Evolutionary conservation across 2,797 vertebrate species (phyloP), one percentile per base, ranked within the genome.

Genomic region (Dendrocincla tyrannina): DNA sequence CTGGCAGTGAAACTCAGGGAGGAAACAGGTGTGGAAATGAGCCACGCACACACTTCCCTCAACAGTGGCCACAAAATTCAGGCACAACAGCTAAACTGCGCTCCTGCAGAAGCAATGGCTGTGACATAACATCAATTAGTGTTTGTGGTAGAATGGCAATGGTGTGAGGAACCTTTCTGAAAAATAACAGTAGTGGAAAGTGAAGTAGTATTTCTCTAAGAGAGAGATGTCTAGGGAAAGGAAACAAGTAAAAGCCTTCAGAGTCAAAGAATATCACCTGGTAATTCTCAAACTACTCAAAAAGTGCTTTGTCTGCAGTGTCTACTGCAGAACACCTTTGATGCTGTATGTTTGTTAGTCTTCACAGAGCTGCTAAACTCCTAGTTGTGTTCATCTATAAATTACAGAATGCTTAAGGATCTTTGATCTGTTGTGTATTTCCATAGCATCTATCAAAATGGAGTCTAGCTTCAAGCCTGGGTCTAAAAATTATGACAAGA

Each of bases 21-120:
- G 95, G 93, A 95, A 95, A 64, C 95, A 96, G 96, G 95, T 95
- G 95, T 94, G 75, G 75, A 68, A 93, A 73, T 66, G 70, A 94
- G 67, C 95, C 96, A 89, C 0, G 73, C 96, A 95, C 93, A 88
- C 88, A 82, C 44, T 95, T 95, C 94, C 95, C 83, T 75, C 80
- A 78, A 60, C 33, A 81, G 56, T 23, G 47, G 82, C 58, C 85
- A 46, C 89, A 77, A 79, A 74, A 89, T 33, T 73, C 82, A 94
- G 92, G 35, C 74, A 81, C 66, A 79, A 59, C 83, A 81, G 67
- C 59, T 77, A 76, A 76, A 50, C 13, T 12, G 23, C n/a, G 32
- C 18, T 78, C 17, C 79, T 69, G 25, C 66, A 81, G 82, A 78
- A 88, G 75, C 39, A 60, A 59, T 2, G 42, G 22, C 59, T 82